These are phyloP conservation scores for Zoanthus sansibaricus DNA, from an alignment of 92 coral and sea anemone genomes.

Conservation along the genomic window DNA sequence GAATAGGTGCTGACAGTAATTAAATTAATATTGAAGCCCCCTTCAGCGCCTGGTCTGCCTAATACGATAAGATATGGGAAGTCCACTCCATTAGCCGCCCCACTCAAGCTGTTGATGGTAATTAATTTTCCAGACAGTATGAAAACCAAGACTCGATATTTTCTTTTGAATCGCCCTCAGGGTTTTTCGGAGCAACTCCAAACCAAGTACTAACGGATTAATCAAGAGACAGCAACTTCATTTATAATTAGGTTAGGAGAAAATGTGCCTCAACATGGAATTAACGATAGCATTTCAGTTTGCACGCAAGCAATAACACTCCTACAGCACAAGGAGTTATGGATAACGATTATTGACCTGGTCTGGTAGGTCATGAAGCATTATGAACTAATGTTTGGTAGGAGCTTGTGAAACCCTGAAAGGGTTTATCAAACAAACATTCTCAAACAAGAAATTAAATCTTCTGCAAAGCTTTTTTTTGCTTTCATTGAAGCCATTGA, in stretches of 20 bases:
- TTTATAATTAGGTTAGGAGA: background rate
- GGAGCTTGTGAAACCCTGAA: too few relatives aligned
- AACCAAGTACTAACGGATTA: background rate
- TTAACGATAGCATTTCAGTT: background rate
- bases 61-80: constrained; percentile 26
- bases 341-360: too few relatives aligned
- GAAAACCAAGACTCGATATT: background rate
- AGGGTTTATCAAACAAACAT: too few relatives aligned
- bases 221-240: background rate
- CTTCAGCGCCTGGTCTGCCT: constrained; percentile 8
- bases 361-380: too few relatives aligned
- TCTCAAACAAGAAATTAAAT: too few relatives aligned
- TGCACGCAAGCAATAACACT: background rate
- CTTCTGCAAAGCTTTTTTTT: too few relatives aligned
- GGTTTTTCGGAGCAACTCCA: background rate
- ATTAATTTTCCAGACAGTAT: constrained; percentile 36
- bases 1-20: constrained; percentile 47
- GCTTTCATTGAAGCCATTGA: too few relatives aligned
- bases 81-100: background rate
- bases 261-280: background rate
- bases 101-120: constrained; percentile 30
- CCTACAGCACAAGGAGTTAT: background rate
- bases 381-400: too few relatives aligned
- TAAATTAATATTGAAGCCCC: constrained; percentile 35
- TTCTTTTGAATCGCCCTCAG: background rate